Conservation (phyloP, 2,797 vertebrate species). For the Chanos chanos region DNA sequence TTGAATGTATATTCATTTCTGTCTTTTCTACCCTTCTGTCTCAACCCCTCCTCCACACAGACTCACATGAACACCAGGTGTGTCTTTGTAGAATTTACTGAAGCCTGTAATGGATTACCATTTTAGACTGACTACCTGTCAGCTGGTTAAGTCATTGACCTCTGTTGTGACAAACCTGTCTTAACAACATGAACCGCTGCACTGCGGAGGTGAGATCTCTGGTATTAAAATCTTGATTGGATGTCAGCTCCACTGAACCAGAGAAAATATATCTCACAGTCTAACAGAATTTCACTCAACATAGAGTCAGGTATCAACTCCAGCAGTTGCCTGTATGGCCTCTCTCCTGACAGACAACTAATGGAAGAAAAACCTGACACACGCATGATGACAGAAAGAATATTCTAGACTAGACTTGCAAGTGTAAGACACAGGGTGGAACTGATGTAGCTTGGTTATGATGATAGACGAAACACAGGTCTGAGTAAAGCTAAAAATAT, state of each 20-base stretch:
- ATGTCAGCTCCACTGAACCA: slow-evolving; percentile 3
- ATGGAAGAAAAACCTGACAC: no score
- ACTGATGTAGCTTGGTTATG: no score
- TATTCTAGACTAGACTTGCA: no score
- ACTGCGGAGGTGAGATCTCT: neutral
- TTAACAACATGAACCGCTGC: slow-evolving; percentile 13
- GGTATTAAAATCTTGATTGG: slow-evolving; percentile 8
- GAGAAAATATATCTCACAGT: neutral
- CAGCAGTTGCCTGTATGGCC: no score
- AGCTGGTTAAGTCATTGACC: slow-evolving; percentile 27
- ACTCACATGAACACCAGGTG: neutral
- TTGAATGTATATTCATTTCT: slow-evolving; percentile 60
- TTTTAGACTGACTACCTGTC: slow-evolving; percentile 17
- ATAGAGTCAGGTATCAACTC: no score
- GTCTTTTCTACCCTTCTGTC: neutral
- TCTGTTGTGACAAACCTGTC: slow-evolving; percentile 13
- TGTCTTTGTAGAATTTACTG: slow-evolving; percentile 22
- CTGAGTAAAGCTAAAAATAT: no score
- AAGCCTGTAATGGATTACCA: slow-evolving; percentile 41
- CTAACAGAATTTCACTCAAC: neutral
- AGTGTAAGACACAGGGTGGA: no score
- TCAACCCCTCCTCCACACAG: slow-evolving; percentile 14
- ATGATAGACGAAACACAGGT: no score
- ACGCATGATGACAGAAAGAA: no score
- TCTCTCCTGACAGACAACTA: no score